Percentiles rank a stretch among this genome's conserved stretches.
phyloP scores from a whole-genome alignment of 2,113 vertebrate species.

The Petaurus breviceps region DNA sequence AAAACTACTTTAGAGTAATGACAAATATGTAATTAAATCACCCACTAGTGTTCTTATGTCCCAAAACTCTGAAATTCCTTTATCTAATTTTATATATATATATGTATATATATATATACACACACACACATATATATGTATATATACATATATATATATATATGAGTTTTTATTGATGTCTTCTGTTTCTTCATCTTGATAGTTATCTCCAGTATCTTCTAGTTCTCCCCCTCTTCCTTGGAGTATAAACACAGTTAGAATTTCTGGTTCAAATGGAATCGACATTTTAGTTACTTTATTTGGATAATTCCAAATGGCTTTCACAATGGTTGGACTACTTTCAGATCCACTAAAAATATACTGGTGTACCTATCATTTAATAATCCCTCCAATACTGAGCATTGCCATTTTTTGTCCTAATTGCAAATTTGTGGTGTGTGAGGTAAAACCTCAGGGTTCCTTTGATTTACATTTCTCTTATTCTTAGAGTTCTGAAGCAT shows the following conservation, averaged over 20 bases:
- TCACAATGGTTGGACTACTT: background rate
- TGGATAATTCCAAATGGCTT: background rate
- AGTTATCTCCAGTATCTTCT: background rate
- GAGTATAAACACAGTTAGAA: background rate
- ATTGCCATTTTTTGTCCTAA: background rate
- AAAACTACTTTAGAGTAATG: background rate
- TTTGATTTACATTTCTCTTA: background rate
- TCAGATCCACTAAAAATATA: background rate
- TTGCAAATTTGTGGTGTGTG: too few species aligned
- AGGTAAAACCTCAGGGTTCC: background rate
- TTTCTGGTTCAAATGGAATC: background rate
- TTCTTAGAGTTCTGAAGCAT: background rate
- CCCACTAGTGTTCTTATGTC: background rate
- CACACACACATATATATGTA: too few species aligned
- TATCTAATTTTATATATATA: background rate
- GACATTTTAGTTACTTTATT: background rate
- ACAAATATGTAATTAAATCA: background rate
- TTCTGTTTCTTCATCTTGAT: background rate
- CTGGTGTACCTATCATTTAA: background rate
- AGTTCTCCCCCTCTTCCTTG: background rate
- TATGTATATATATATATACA: too few species aligned
- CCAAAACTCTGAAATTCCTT: background rate
- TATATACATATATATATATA: too few species aligned
- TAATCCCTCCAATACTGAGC: background rate
- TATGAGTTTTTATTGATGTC: background rate